Evolutionary conservation across 1,140 invertebrate genomes (phyloP).

Genomic region (Tenebrio molitor): DNA sequence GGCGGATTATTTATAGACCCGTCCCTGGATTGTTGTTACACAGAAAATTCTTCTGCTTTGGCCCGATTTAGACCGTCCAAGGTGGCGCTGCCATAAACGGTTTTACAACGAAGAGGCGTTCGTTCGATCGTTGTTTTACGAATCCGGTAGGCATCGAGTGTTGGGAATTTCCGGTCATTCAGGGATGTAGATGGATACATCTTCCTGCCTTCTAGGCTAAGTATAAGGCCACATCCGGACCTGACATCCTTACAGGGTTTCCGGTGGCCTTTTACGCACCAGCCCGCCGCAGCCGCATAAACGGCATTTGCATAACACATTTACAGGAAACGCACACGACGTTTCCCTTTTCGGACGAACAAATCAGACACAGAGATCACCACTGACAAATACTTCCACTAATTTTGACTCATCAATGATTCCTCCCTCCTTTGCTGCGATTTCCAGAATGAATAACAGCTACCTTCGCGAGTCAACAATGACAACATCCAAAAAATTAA

Average conservation of each 20-base stretch:
- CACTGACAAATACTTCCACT: no score
- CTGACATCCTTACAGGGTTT: slow-evolving; percentile 42
- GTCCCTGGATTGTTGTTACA: not conserved
- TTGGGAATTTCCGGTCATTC: slow-evolving; percentile 38
- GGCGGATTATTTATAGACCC: slow-evolving; percentile 6
- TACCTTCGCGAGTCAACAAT: no score
- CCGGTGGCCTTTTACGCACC: slow-evolving; percentile 44
- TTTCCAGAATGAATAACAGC: no score
- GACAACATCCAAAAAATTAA: no score
- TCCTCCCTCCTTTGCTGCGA: no score
- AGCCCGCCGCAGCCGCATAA: not conserved
- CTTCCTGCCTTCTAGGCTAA: slow-evolving; percentile 45
- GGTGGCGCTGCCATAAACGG: not conserved
- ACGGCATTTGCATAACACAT: slow-evolving; percentile 37
- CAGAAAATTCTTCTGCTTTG: not conserved
- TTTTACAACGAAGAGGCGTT: not conserved
- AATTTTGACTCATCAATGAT: no score
- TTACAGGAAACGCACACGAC: slow-evolving; percentile 26
- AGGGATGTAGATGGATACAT: slow-evolving; percentile 45
- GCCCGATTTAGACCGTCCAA: not conserved
- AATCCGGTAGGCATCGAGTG: slow-evolving; percentile 20
- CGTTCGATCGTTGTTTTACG: not conserved
- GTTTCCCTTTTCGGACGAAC: slow-evolving; percentile 40
- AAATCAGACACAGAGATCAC: slow-evolving; percentile 1
- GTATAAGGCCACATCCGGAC: slow-evolving; percentile 44